Percentiles rank a stretch among this genome's conserved stretches.
Evolutionary conservation across 2,797 vertebrate species (phyloP).

Genomic region (Lepilemur ruficaudatus): DNA sequence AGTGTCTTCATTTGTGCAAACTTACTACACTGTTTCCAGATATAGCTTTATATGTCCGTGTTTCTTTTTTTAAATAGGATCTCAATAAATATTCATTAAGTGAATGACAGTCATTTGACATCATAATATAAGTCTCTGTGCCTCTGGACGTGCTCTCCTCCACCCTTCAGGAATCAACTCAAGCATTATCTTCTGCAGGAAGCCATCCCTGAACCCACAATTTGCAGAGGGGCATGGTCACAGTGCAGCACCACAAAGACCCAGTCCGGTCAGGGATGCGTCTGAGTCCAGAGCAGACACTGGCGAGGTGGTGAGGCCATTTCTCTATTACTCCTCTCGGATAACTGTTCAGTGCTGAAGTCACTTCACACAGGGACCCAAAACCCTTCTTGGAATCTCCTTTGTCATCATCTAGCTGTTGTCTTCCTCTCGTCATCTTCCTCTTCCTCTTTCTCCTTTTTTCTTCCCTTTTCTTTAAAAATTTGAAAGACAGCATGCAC

Average conservation of each 20-base stretch:
- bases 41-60: neutral
- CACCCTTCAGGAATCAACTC: neutral
- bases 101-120: neutral
- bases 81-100: neutral
- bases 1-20: neutral
- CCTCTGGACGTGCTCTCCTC: neutral
- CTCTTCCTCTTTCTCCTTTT: neutral
- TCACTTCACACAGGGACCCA: neutral
- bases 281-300: neutral
- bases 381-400: neutral
- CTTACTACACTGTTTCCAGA: neutral
- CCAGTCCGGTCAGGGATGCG: neutral
- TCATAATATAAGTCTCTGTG: neutral
- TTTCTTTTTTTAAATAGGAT: neutral
- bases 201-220: neutral
- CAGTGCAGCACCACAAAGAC: neutral
- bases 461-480: neutral
- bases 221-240: too few relatives aligned
- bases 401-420: neutral
- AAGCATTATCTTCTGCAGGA: neutral
- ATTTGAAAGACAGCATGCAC: neutral
- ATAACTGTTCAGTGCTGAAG: neutral
- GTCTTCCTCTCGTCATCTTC: neutral
- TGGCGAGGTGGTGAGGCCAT: neutral
- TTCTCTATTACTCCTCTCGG: neutral